Evolutionary conservation across 2,797 vertebrate genomes (phyloP).

Genomic region (Salmo trutta): DNA sequence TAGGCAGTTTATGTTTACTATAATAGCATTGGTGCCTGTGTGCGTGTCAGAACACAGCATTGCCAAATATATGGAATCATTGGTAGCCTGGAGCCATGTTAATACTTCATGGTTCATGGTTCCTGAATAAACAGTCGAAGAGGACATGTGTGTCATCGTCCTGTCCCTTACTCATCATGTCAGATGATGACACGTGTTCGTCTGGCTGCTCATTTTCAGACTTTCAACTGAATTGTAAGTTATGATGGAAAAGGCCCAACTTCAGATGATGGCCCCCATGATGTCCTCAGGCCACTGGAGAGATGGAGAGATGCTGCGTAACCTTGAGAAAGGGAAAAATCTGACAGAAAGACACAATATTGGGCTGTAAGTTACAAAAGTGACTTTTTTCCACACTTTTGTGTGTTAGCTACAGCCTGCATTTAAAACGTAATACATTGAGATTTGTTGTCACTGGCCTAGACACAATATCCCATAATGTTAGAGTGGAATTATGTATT

Average conservation of each 20-base stretch:
- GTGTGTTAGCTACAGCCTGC: too few relatives aligned
- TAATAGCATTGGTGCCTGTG: too few relatives aligned
- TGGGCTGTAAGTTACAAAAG: background rate
- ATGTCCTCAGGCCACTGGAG: slow-evolving; percentile 6
- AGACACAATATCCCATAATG: too few relatives aligned
- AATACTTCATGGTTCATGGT: background rate
- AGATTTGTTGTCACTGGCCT: too few relatives aligned
- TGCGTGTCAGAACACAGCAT: too few relatives aligned
- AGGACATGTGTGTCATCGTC: slow-evolving; percentile 6
- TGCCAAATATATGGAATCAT: background rate
- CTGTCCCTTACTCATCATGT: background rate
- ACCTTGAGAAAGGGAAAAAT: background rate
- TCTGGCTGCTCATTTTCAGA: background rate
- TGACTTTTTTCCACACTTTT: too few relatives aligned
- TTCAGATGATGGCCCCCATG: background rate
- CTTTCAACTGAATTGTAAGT: background rate
- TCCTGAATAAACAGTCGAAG: slow-evolving; percentile 17
- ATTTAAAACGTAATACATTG: too few relatives aligned
- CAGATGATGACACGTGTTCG: too few relatives aligned
- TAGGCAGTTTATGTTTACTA: too few relatives aligned
- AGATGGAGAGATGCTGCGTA: slow-evolving; percentile 6
- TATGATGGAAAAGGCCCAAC: background rate
- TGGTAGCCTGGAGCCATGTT: background rate
- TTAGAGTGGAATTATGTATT: too few relatives aligned
- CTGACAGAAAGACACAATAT: background rate